These are phyloP conservation scores for Agelas oroides DNA, from an alignment of 37 sponge, comb jelly and placozoan species.

Conservation along the genomic window DNA sequence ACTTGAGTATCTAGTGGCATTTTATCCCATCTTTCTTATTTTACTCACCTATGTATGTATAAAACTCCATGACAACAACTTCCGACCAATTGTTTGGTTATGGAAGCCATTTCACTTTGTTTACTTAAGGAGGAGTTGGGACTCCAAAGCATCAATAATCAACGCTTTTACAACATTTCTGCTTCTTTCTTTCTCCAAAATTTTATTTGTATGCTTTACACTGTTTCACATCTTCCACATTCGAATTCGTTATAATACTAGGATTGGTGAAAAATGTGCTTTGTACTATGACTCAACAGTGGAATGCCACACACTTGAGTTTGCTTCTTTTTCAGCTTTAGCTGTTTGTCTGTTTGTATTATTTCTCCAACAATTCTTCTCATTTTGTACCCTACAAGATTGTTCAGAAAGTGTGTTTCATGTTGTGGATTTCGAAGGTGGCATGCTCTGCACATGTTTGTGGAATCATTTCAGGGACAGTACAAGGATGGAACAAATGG, in stretches of 20 bases:
- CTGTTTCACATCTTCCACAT: conserved; percentile 18
- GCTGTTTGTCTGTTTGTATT: not conserved
- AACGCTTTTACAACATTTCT: conserved; percentile 64
- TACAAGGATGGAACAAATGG: conserved; percentile 56
- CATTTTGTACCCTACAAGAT: conserved; percentile 21
- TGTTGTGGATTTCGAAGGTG: not conserved
- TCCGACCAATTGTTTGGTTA: conserved; percentile 1
- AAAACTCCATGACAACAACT: conserved; percentile 20
- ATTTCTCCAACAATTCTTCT: conserved; percentile 23
- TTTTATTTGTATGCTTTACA: conserved; percentile 34
- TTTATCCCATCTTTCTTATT: conserved; percentile 41
- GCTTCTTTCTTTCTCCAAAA: conserved; percentile 68
- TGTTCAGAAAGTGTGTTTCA: not conserved
- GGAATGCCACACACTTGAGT: not conserved
- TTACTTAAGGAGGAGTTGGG: conserved; percentile 16
- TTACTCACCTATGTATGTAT: not conserved
- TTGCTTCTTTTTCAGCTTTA: not conserved
- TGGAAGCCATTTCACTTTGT: conserved; percentile 29
- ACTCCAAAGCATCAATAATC: conserved; percentile 38
- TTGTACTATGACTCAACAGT: not conserved
- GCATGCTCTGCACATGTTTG: conserved; percentile 26
- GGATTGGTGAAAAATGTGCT: not conserved
- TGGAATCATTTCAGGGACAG: conserved; percentile 27
- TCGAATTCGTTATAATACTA: not conserved
- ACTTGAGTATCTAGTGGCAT: conserved; percentile 34